These are phyloP conservation scores for Lutraria rhynchaena DNA, from an alignment of 1,140 invertebrate species.

Conservation along the genomic window DNA sequence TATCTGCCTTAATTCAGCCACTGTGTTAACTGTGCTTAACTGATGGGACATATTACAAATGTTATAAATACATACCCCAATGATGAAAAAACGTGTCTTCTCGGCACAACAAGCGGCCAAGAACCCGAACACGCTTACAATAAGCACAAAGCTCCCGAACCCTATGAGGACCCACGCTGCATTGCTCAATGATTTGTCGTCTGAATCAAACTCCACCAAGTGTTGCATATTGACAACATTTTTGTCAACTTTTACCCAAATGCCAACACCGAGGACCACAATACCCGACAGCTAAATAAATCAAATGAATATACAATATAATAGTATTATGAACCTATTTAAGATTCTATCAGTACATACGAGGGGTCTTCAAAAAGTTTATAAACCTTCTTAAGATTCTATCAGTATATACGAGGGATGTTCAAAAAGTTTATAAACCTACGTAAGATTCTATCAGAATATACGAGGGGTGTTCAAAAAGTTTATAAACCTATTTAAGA, in stretches of 20 bases:
- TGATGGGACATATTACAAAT: too few relatives aligned
- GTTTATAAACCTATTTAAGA: too few relatives aligned
- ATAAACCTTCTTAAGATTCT: too few relatives aligned
- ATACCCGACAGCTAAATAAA: slow-evolving; percentile 87
- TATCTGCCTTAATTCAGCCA: too few relatives aligned
- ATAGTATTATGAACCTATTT: too few relatives aligned
- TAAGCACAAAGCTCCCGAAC: slow-evolving; percentile 89
- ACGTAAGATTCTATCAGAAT: too few relatives aligned
- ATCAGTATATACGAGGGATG: too few relatives aligned
- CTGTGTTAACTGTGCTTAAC: not conserved
- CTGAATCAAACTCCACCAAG: slow-evolving; percentile 62
- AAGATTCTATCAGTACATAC: too few relatives aligned
- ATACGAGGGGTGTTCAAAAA: too few relatives aligned
- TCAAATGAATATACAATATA: too few relatives aligned
- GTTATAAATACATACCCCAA: slow-evolving; percentile 85
- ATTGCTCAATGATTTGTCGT: slow-evolving; percentile 83
- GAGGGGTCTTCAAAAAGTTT: too few relatives aligned
- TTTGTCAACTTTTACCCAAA: slow-evolving; percentile 88
- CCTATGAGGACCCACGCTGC: slow-evolving; percentile 86
- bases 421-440: too few relatives aligned
- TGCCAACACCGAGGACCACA: slow-evolving; percentile 87
- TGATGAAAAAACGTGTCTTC: slow-evolving; percentile 92
- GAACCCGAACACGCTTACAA: slow-evolving; percentile 93
- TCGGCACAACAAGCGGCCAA: slow-evolving; percentile 89
- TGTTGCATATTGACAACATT: slow-evolving; percentile 85